Evolutionary conservation across 1,140 invertebrate genomes (phyloP).

Genomic region (Bombus breviceps): DNA sequence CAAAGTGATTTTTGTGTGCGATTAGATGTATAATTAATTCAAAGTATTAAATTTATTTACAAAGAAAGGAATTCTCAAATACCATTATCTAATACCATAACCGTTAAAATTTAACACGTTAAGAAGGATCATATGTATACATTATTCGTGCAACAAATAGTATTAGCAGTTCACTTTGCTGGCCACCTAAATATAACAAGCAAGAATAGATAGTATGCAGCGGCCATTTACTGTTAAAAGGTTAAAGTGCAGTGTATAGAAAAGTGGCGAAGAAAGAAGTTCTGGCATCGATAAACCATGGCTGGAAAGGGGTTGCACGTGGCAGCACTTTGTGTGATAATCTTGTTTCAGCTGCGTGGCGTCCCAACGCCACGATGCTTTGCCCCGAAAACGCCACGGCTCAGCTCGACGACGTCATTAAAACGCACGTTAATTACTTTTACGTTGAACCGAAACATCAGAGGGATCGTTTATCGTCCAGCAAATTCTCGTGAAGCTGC

Average conservation of each 20-base stretch:
- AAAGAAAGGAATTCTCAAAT: no score
- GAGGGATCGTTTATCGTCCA: not conserved
- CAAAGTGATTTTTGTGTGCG: no score
- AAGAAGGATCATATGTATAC: not conserved
- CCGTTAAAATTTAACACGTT: not conserved
- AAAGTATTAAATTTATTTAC: no score
- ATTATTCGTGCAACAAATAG: not conserved
- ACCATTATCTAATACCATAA: no score
- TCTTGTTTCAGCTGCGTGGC: constrained; percentile 55
- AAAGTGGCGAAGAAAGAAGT: constrained; percentile 31
- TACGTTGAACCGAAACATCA: not conserved
- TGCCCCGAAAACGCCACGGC: constrained; percentile 44
- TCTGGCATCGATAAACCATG: constrained; percentile 37
- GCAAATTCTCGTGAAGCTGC: not conserved
- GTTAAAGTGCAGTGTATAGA: constrained; percentile 34
- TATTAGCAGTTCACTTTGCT: constrained; percentile 22
- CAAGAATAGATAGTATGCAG: constrained; percentile 22
- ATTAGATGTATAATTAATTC: no score
- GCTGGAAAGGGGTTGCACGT: constrained; percentile 6
- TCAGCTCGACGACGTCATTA: constrained; percentile 41
- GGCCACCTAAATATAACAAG: constrained; percentile 48
- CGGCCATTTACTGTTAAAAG: constrained; percentile 32
- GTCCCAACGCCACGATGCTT: constrained; percentile 49
- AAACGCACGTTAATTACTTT: constrained; percentile 54
- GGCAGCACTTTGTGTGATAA: constrained; percentile 64